phyloP scores from a whole-genome alignment of 2,888 invertebrate species.

The Drosophila borealis region DNA sequence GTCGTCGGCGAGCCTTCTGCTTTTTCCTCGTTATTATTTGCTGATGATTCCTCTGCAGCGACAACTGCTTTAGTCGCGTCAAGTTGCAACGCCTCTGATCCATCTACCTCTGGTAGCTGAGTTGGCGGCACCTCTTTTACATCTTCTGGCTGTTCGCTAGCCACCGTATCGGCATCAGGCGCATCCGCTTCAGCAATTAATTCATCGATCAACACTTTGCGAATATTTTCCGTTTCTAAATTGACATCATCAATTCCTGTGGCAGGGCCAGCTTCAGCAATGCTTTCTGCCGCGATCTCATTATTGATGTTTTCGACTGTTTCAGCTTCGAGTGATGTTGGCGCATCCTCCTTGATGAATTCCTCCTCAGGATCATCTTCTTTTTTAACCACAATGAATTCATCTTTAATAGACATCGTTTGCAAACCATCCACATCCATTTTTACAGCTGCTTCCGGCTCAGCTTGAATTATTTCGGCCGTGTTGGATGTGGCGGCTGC shows the following conservation, averaged over 20 bases:
- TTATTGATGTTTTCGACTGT: conserved; percentile 7
- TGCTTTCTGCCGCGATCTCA: conserved; percentile 7
- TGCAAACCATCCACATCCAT: conserved; percentile 24
- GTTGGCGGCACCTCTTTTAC: conserved; percentile 15
- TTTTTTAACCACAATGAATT: conserved; percentile 20
- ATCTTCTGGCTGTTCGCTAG: conserved; percentile 16
- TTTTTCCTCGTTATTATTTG: conserved; percentile 15
- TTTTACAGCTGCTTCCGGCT: conserved; percentile 22
- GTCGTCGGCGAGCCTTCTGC: conserved; percentile 10
- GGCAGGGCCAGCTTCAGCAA: conserved; percentile 8
- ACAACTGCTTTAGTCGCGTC: conserved; percentile 8
- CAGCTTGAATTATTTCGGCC: conserved; percentile 34
- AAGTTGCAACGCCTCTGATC: conserved; percentile 10
- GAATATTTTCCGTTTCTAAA: conserved; percentile 65
- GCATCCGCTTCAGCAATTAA: conserved; percentile 62
- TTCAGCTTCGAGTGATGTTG: conserved; percentile 20
- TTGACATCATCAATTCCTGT: conserved; percentile 43
- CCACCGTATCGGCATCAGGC: conserved; percentile 15
- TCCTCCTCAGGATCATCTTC: conserved; percentile 57
- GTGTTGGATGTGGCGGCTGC: conserved; percentile 27
- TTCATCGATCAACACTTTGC: conserved; percentile 66
- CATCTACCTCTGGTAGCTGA: conserved; percentile 30
- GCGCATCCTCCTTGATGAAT: conserved; percentile 49
- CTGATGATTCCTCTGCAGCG: conserved; percentile 13
- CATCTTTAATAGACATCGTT: conserved; percentile 10